Evolutionary conservation across 2,113 vertebrate genomes (phyloP).

Genomic region (Lepisosteus osseus): DNA sequence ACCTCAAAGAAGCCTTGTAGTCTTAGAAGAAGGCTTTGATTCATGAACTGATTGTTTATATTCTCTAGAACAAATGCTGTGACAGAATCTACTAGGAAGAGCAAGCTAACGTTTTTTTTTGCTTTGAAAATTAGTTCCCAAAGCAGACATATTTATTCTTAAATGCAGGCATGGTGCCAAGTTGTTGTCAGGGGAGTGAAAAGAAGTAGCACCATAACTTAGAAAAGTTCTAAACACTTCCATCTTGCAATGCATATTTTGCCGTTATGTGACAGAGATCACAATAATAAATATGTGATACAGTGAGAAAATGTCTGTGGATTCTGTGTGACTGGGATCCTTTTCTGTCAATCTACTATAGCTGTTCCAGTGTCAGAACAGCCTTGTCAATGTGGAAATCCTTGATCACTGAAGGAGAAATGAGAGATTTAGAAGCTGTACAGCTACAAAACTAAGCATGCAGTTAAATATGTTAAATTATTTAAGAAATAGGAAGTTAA

Average conservation of each 20-base stretch:
- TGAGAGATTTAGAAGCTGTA: slow-evolving; percentile 27
- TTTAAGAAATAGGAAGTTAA: slow-evolving; percentile 32
- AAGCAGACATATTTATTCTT: not conserved
- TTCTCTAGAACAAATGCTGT: slow-evolving; percentile 37
- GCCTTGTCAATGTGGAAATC: too few relatives aligned
- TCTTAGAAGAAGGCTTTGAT: slow-evolving; percentile 31
- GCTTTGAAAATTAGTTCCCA: slow-evolving; percentile 30
- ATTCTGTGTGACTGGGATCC: slow-evolving; percentile 43
- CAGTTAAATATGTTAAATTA: slow-evolving; percentile 27
- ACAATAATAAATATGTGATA: slow-evolving; percentile 43
- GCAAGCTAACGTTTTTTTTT: slow-evolving; percentile 19
- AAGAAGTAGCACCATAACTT: slow-evolving; percentile 23
- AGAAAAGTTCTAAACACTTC: slow-evolving; percentile 34
- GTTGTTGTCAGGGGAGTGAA: slow-evolving; percentile 36
- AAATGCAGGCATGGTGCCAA: not conserved
- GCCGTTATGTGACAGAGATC: slow-evolving; percentile 40
- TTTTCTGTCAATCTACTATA: too few relatives aligned
- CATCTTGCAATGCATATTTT: slow-evolving; percentile 37
- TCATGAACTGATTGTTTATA: slow-evolving; percentile 43
- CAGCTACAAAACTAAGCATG: slow-evolving; percentile 29
- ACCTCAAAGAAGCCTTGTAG: not conserved
- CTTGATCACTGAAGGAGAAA: slow-evolving; percentile 21
- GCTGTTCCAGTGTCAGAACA: too few relatives aligned
- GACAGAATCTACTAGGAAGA: slow-evolving; percentile 42
- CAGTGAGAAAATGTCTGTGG: slow-evolving; percentile 37